Evolutionary conservation across 1,140 invertebrate species (phyloP).

Genomic region (Micrasema longulum): DNA sequence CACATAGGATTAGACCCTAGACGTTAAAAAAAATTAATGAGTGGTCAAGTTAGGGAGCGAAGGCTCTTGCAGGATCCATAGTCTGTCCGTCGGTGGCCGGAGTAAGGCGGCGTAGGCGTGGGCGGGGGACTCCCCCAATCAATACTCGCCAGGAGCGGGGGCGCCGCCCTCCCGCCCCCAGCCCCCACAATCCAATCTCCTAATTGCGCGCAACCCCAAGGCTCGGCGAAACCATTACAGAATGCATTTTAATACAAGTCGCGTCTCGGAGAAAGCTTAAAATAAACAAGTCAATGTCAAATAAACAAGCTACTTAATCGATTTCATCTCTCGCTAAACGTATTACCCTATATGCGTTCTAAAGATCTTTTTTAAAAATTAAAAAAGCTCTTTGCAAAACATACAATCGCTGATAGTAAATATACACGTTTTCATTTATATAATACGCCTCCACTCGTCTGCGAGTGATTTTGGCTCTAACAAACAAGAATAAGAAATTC

Average conservation of each 20-base stretch:
- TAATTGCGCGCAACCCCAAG: constrained; percentile 53
- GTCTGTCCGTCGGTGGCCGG: constrained; percentile 8
- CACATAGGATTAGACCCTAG: too few relatives aligned
- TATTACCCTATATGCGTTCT: too few relatives aligned
- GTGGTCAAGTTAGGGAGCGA: neutral
- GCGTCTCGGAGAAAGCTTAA: constrained; percentile 6
- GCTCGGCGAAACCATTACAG: constrained; percentile 22
- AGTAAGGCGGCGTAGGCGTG: constrained; percentile 15
- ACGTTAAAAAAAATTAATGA: neutral
- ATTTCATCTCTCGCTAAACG: too few relatives aligned
- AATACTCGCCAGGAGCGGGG: constrained; percentile 53
- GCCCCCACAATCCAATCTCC: constrained; percentile 49
- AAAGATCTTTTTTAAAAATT: too few relatives aligned
- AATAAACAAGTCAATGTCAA: neutral
- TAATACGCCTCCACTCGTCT: too few relatives aligned
- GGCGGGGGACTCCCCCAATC: constrained; percentile 44
- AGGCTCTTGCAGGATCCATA: neutral
- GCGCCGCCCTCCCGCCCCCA: constrained; percentile 55
- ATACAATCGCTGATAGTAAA: too few relatives aligned
- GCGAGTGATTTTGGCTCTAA: too few relatives aligned
- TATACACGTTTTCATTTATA: too few relatives aligned
- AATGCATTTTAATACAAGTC: constrained; percentile 28
- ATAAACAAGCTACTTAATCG: too few relatives aligned
- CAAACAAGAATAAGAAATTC: too few relatives aligned
- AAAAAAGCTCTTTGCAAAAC: too few relatives aligned